Base-by-base conservation (phyloP, 1,140 invertebrate species). In the Formica exsecta region DNA sequence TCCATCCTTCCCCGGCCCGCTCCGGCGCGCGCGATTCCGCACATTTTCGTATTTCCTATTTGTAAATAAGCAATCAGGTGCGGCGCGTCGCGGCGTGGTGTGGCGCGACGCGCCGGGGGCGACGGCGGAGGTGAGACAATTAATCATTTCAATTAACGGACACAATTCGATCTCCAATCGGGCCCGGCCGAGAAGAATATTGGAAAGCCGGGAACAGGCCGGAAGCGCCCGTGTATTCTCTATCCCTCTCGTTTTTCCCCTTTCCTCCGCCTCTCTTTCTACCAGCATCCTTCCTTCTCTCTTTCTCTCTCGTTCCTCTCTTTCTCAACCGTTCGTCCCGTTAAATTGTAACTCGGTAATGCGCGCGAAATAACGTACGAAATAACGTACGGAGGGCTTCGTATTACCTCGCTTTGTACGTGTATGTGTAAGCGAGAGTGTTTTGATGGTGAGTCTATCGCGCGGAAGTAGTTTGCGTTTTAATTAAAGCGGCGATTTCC, bases 11-110 rank as follows among this genome's bases (percentile, higher is more conserved):
- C 11, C 44, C 44, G 65, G 66, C 62, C 16, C 80, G 38, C 36
- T 86, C 54, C 74, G 77, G 76, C 74, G 79, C 87, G 76, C 79
- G 89, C 90, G 87, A 91, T 92, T 92, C 85, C 89, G 92, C 92
- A 92, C 94, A 94, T 95, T 95, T 95, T 95, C 95, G 93, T 94
- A 95, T 95, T 95, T 95, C 95, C 94, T 95, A 95, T 95, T 95
- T 95, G 95, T 94, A 95, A 95, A 95, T 95, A 95, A 95, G 94
- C 95, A 95, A 95, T 95, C 94, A 95, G 86, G 91, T 90, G 73
- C 65, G 85, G 84, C 80, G 59, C 87, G 66, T 85, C 86, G 89
- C 79, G 51, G 70, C 38, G n/a, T 65, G 59, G 61, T 86, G 86
- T 70, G 62, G 85, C 61, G 79, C 81, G 91, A 65, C 65, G 66